Evolutionary conservation across 2,888 invertebrate species (phyloP).

Genomic region (Cosmia pyralina): DNA sequence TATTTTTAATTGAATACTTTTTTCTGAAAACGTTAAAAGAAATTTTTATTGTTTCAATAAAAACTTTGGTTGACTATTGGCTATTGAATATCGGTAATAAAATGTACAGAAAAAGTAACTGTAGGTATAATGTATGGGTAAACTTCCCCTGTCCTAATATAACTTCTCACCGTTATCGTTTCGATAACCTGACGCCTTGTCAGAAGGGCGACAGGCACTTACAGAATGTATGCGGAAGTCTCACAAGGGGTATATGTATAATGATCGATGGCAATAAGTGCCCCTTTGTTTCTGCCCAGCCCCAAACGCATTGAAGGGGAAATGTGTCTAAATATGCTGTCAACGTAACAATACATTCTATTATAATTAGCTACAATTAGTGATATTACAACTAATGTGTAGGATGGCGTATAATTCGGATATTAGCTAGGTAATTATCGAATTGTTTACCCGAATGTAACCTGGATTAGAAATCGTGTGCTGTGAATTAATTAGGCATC

Average conservation of each 20-base stretch:
- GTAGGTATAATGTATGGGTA: not conserved
- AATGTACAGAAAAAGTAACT: not conserved
- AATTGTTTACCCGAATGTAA: slow-evolving; percentile 23
- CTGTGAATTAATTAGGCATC: slow-evolving; percentile 23
- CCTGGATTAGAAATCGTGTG: slow-evolving; percentile 22
- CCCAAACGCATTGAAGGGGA: not conserved
- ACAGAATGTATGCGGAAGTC: slow-evolving; percentile 28
- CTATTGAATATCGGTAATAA: not conserved
- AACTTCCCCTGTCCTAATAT: slow-evolving; percentile 2
- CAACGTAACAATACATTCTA: not conserved
- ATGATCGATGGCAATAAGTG: slow-evolving; percentile 32
- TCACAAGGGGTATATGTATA: slow-evolving; percentile 15
- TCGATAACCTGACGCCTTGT: slow-evolving; percentile 38
- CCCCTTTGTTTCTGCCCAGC: slow-evolving; percentile 16
- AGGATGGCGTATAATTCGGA: slow-evolving; percentile 6
- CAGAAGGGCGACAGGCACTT: slow-evolving; percentile 25
- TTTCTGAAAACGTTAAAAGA: not conserved
- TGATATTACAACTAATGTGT: slow-evolving; percentile 22
- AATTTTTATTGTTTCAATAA: not conserved
- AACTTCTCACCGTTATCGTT: slow-evolving; percentile 16
- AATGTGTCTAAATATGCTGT: not conserved
- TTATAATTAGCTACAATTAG: slow-evolving; percentile 5
- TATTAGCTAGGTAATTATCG: slow-evolving; percentile 29
- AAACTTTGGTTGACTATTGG: not conserved
- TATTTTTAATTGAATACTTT: not conserved